Evolutionary conservation across 2,888 invertebrate species (phyloP), one percentile per base, ranked within the genome.

Genomic region (Acleris holmiana): DNA sequence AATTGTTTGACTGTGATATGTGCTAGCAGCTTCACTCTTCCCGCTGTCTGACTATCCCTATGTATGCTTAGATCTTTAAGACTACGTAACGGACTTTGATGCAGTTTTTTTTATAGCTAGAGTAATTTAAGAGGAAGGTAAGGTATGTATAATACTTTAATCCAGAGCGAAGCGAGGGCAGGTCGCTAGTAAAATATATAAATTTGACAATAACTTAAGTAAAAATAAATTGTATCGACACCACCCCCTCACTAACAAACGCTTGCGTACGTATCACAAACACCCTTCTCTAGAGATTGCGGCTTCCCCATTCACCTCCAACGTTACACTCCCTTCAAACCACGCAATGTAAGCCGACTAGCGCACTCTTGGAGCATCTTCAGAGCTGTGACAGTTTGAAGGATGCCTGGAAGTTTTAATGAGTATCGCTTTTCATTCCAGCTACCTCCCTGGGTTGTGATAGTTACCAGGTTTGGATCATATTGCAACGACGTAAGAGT

Each of bases 391-490:
- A 70, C 68, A 71, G 71, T 63, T 69, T 71, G 69, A 68, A 67
- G 61, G 68, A 40, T 68, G 58, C 53, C 57, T 57, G 50, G 44
- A 79, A 77, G 71, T 81, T 79, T 77, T 79, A 80, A 81, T 78
- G 78, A 77, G 68, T 76, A 75, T 78, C 73, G 63, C 51, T 66
- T 80, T 80, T 76, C 75, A 71, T 74, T 73, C 64, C 41, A 66
- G 56, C 51, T 57, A 61, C 56, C 53, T 54, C 8, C 66, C 61
- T 68, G 65, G 62, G 59, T 59, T 44, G n/a, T 19, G 19, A 21
- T 61, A 59, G 64, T 70, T 68, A 56, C 50, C 35, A 50, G 17
- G 10, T 7, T 1, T 59, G 44, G 25, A 41, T 46, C 29, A n/a
- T 59, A 21, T 49, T 8, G 1, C 54, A 13, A 7, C 23, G 25